Evolutionary conservation across 2,888 invertebrate species (phyloP).

Genomic region (Rapana venosa): DNA sequence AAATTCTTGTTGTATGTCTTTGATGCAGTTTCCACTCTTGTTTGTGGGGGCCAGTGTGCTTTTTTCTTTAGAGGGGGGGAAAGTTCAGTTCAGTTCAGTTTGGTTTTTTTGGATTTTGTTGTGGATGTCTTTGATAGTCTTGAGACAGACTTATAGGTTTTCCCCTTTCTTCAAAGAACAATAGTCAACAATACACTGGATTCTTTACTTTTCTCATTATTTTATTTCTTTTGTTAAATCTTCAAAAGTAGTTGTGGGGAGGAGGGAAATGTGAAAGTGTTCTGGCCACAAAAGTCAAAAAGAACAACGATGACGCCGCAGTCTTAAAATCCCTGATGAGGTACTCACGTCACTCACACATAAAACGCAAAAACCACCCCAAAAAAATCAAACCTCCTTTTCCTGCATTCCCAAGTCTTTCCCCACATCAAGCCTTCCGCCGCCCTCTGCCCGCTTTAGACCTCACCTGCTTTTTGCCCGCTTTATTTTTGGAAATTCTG

Average conservation of each 20-base stretch:
- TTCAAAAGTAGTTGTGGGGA: not conserved
- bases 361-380: not conserved
- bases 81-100: not conserved
- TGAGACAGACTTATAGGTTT: not conserved
- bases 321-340: not conserved
- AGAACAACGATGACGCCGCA: not conserved
- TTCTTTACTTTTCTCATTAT: too few relatives aligned
- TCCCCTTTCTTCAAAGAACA: not conserved
- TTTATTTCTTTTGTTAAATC: not conserved
- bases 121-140: constrained; percentile 1
- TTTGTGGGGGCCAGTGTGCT: too few relatives aligned
- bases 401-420: constrained; percentile 1
- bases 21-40: too few relatives aligned
- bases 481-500: not conserved
- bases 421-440: constrained; percentile 17
- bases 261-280: not conserved
- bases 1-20: too few relatives aligned
- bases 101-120: not conserved
- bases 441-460: not conserved
- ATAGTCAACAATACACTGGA: too few relatives aligned
- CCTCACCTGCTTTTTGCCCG: not conserved
- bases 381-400: not conserved
- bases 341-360: not conserved
- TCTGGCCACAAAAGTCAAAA: not conserved
- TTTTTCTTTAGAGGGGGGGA: too few relatives aligned